These are phyloP conservation scores for Gortyna flavago DNA, from an alignment of 2,888 invertebrate genomes.

Conservation along the genomic window DNA sequence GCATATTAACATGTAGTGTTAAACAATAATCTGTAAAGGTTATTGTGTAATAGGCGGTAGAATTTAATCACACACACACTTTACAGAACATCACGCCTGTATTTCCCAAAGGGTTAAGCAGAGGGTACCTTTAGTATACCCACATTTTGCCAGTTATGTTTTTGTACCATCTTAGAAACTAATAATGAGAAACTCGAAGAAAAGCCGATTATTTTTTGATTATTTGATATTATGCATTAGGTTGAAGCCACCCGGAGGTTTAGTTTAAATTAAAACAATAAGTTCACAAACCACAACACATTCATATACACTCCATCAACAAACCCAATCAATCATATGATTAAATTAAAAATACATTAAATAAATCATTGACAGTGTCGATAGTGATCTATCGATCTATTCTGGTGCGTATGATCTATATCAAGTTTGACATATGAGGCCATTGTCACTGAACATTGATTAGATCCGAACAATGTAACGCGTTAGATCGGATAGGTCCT, in stretches of 20 bases:
- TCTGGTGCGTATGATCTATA: conserved; percentile 67
- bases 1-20: conserved; percentile 58
- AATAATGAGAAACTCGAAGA: neutral
- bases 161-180: too few species aligned
- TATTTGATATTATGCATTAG: neutral
- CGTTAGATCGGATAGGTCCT: conserved; percentile 20
- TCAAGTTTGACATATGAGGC: conserved; percentile 69
- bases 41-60: conserved; percentile 59
- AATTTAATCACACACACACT: conserved; percentile 40
- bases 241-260: neutral
- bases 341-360: conserved; percentile 67
- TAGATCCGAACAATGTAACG: conserved; percentile 46
- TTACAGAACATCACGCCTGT: neutral
- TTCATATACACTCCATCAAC: conserved; percentile 2
- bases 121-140: neutral
- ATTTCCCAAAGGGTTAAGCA: neutral
- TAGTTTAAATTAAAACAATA: neutral
- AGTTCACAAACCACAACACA: neutral
- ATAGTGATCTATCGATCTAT: conserved; percentile 64
- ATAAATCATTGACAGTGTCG: conserved; percentile 55
- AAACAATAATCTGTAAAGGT: conserved; percentile 66
- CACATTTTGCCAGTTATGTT: neutral
- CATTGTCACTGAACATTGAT: conserved; percentile 68
- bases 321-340: conserved; percentile 31
- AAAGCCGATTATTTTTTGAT: too few species aligned